Percentiles rank a stretch among this genome's conserved stretches.
Evolutionary conservation across 2,113 vertebrate genomes (phyloP).

Genomic region (Phaethon lepturus): DNA sequence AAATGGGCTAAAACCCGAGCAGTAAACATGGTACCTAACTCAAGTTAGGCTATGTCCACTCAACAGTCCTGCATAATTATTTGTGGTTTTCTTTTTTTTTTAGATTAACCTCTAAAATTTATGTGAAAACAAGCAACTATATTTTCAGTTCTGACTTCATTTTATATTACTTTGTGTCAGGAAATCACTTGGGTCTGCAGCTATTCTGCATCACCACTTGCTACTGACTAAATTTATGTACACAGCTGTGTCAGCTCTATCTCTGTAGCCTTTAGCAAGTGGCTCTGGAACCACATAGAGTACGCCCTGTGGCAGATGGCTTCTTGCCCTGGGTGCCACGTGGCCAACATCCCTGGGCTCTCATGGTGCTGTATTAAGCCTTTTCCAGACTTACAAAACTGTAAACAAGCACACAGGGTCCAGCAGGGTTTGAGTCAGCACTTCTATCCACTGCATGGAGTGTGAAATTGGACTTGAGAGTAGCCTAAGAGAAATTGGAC

Average conservation of each 20-base stretch:
- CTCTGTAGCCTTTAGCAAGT: background rate
- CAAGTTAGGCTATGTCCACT: background rate
- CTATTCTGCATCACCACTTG: background rate
- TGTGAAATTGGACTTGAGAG: background rate
- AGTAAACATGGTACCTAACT: background rate
- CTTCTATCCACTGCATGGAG: background rate
- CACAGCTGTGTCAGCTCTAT: background rate
- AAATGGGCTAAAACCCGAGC: background rate
- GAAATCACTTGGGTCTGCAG: background rate
- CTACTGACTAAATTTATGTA: accelerated
- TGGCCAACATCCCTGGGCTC: background rate
- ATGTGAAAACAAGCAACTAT: background rate
- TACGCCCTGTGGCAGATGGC: no score
- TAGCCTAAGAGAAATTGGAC: background rate
- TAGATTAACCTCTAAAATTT: background rate
- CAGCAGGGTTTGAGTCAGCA: background rate
- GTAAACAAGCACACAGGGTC: background rate
- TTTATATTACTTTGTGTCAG: background rate
- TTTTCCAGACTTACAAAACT: background rate
- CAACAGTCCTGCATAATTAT: background rate
- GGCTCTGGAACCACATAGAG: background rate
- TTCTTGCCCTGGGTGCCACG: background rate
- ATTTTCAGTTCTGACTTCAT: background rate
- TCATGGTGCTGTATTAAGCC: no score
- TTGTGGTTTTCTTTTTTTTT: background rate